Percentiles rank a stretch among this genome's conserved stretches.
phyloP scores from a whole-genome alignment of 2,888 invertebrate species.

The Drosophila algonquin region DNA sequence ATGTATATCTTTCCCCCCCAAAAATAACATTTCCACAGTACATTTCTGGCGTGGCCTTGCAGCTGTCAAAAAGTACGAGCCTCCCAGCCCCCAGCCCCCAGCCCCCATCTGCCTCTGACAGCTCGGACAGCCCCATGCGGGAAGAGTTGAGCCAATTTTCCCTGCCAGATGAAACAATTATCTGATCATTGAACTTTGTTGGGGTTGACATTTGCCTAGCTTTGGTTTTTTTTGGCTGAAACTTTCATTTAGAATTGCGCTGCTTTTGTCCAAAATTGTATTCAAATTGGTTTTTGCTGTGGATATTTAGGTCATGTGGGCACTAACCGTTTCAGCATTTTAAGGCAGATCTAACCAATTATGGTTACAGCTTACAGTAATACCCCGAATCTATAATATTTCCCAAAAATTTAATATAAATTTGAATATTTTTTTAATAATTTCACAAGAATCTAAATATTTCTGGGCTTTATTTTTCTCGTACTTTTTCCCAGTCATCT shows the following conservation, averaged over 20 bases:
- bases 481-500: background rate
- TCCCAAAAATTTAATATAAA: too few species aligned
- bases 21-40: background rate
- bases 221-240: background rate
- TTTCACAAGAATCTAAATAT: background rate
- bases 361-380: too few species aligned
- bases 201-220: constrained; percentile 1
- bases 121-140: constrained; percentile 6
- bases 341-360: too few species aligned
- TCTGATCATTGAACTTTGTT: constrained; percentile 54
- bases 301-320: background rate
- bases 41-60: constrained; percentile 35
- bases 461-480: too few species aligned
- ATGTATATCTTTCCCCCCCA: constrained; percentile 1
- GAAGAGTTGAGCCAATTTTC: constrained; percentile 37
- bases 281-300: background rate
- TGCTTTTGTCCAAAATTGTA: background rate
- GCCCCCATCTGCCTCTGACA: constrained; percentile 22
- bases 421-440: background rate
- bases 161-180: constrained; percentile 49
- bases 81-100: background rate
- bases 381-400: too few species aligned
- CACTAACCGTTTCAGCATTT: background rate
- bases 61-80: constrained; percentile 36
- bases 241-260: constrained; percentile 4